These are phyloP conservation scores for Ceyx erithaca DNA, from an alignment of 2,797 vertebrate species.

Conservation along the genomic window DNA sequence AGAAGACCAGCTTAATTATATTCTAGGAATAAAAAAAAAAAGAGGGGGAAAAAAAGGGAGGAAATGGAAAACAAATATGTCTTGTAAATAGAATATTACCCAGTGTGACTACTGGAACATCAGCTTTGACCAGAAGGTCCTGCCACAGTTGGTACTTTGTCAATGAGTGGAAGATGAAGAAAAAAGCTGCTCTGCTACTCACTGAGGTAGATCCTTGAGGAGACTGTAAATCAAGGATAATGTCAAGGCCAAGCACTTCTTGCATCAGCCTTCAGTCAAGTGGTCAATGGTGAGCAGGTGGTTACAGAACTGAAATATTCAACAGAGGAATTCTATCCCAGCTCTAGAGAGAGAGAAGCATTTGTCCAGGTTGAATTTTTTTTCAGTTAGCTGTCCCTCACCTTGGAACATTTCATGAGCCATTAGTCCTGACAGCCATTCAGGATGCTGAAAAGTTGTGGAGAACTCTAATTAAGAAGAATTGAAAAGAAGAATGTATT, in stretches of 20 bases:
- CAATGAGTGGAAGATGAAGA: neutral
- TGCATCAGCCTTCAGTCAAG: neutral
- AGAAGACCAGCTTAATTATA: neutral
- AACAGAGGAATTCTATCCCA: neutral
- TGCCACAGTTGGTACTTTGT: neutral
- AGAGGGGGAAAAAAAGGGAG: neutral
- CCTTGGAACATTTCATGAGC: neutral
- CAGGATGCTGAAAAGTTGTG: neutral
- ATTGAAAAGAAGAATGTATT: neutral
- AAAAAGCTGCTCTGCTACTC: neutral
- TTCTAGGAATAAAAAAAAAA: neutral
- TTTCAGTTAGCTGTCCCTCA: neutral
- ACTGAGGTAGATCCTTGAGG: neutral
- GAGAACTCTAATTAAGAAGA: neutral
- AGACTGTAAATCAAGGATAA: neutral
- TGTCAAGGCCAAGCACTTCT: neutral
- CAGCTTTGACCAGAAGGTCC: no score
- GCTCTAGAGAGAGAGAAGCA: neutral
- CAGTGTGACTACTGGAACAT: no score
- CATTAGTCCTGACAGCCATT: neutral
- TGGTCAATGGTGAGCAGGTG: neutral
- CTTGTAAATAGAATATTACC: no score
- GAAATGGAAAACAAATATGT: neutral
- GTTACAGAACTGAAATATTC: neutral
- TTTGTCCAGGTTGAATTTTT: neutral